Conservation (phyloP, 2,797 vertebrate genomes). For the Natrix natrix region DNA sequence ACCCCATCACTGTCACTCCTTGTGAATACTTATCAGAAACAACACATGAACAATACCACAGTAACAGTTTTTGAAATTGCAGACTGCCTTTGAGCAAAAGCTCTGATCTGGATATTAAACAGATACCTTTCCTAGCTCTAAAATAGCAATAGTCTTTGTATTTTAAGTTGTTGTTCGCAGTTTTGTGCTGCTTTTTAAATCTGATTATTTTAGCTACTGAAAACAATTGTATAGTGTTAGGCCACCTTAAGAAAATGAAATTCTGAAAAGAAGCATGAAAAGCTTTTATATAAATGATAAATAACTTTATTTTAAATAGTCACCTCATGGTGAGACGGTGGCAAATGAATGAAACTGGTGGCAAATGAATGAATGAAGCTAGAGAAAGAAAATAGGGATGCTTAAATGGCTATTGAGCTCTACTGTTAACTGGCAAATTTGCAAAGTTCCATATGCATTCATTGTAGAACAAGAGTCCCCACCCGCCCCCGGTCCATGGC, state of each 20-base stretch:
- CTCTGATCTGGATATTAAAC: not conserved
- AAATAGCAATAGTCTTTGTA: not conserved
- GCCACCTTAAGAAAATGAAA: not conserved
- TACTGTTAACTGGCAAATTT: not conserved
- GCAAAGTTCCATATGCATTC: not conserved
- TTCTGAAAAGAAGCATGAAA: not conserved
- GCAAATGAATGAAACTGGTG: not conserved
- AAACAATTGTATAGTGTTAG: not conserved
- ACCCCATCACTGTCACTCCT: not conserved
- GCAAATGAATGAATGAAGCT: not conserved
- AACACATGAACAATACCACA: not conserved
- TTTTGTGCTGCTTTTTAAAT: not conserved
- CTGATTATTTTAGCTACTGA: not conserved
- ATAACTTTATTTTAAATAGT: not conserved
- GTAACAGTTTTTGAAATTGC: not conserved
- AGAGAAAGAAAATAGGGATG: not conserved
- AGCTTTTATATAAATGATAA: not conserved
- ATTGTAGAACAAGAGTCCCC: not conserved
- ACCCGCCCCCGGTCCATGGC: rapidly evolving
- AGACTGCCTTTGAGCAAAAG: not conserved
- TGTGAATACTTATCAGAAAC: not conserved
- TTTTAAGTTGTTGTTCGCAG: not conserved
- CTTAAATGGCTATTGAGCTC: not conserved
- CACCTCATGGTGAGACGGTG: not conserved
- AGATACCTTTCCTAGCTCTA: not conserved